Evolutionary conservation across 2,113 vertebrate species (phyloP), one percentile per base, ranked within the genome.

Genomic region (Gambusia affinis): DNA sequence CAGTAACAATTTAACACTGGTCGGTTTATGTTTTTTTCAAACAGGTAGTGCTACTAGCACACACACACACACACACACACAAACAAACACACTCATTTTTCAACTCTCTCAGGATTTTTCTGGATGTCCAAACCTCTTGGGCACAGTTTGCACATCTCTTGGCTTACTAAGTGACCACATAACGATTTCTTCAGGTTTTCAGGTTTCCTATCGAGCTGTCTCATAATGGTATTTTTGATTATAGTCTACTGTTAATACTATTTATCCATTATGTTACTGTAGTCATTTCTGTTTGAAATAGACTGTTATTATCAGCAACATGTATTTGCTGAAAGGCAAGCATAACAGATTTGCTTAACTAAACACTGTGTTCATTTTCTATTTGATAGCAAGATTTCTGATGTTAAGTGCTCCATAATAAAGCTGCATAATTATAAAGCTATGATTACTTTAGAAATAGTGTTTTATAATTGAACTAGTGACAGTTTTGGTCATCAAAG

Each of bases 1-100:
- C 87, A 90, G 89, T 91, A 88, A 90, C 89, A 86, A 83, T 90
- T 87, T 89, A 90, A 92, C 91, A 91, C 92, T 92, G 89, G 89
- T 91, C 87, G 81, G 83, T 75, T 67, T 78, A 88, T 86, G 75
- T 73, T 75, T 47, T 74, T 47, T 17, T 19, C 44, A 79, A 85
- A 82, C 90, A 90, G 83, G 76, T 90, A 83, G 92, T 91, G 90
- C 88, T 89, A 85, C 89, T 90, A 87, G 83, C 89, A 87, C 87
- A 85, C 78, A 87, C 54, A 85, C 78, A 85, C 64, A 85, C 64
- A 89, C 75, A 86, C 64, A 27, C 27, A 27, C 27, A 27, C 27
- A 27, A 27, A 27, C 27, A 89, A 73, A 86, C 80, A 87, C 31
- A 85, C 68, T 87, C 78, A 70, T 73, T 57, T 60, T 86, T 72